Evolutionary conservation across 2,888 invertebrate species (phyloP), one percentile per base, ranked within the genome.

Genomic region (Malacosoma neustria): DNA sequence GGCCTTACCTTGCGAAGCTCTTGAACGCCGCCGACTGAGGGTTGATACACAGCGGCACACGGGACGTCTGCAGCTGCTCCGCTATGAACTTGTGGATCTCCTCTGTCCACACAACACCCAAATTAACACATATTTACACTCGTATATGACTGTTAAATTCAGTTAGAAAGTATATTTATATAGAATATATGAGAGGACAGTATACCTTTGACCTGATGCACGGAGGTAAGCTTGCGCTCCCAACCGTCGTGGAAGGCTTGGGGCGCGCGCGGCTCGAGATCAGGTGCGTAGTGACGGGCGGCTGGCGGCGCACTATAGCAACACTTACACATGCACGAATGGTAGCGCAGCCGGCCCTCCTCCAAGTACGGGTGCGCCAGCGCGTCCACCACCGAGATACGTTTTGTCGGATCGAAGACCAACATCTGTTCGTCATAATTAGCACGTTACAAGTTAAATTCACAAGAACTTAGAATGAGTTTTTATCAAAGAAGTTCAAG

Each of bases 321-420:
- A 69, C 99, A 99, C 72, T 94, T 94, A 89, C 99, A 99, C 99
- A 99, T 99, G 82, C 99, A 99, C 46, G 98, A 99, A 87, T 99
- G 99, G 88, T 98, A 99, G 64, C 99, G 92, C 64, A 99, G 90
- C 50, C 99, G 91, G 14, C 99, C 99, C 76, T 99, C 99, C 70
- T 98, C 98, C 51, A 99, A 87, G 86, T 99, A 99, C 4, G 98
- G 97, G 87, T 99, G 99, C 38, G 96, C 94, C 52, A 99, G 88
- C 22, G 99, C 99, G 72, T 98, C 97, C 41, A 94, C 92, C 37
- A 98, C 97, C 2, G 94, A 93, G 72, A 98, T 96, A 62, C 99
- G 91, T 82, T 97, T 97, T 64, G 96, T 97, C 40, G 99, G 98
- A 88, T 99, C 97, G 86, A 99, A 99, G 45, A 97, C 95, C 43